These are phyloP conservation scores for Drosophila nannoptera DNA, from an alignment of 1,140 invertebrate genomes.

Conservation along the genomic window DNA sequence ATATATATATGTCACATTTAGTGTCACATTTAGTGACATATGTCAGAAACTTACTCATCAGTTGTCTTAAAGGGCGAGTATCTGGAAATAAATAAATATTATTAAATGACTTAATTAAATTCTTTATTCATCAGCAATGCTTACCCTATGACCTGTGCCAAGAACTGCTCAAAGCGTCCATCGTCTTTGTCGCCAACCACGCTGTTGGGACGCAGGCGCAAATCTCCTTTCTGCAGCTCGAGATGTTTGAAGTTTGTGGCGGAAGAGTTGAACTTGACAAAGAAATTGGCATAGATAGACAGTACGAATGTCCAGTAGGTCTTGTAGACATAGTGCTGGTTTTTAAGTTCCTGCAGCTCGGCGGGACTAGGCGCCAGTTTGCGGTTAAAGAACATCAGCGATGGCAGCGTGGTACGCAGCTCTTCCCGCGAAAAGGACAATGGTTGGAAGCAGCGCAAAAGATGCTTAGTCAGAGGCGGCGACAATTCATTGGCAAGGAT, in stretches of 20 bases:
- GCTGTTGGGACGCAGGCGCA: slow-evolving; percentile 60
- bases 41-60: slow-evolving; percentile 67
- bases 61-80: slow-evolving; percentile 72
- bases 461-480: slow-evolving; percentile 62
- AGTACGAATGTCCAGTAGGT: slow-evolving; percentile 77
- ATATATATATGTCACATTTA: too few relatives aligned
- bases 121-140: background rate
- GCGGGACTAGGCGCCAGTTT: slow-evolving; percentile 70
- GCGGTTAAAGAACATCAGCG: slow-evolving; percentile 75
- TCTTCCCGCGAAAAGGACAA: slow-evolving; percentile 71
- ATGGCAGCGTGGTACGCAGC: slow-evolving; percentile 69
- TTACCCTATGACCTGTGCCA: slow-evolving; percentile 72
- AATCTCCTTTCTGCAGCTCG: slow-evolving; percentile 67
- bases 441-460: slow-evolving; percentile 73
- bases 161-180: slow-evolving; percentile 70
- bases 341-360: slow-evolving; percentile 66
- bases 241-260: slow-evolving; percentile 60
- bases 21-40: background rate
- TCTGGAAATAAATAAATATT: slow-evolving; percentile 31
- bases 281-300: slow-evolving; percentile 76
- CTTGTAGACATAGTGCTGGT: slow-evolving; percentile 77
- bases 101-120: background rate
- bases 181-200: slow-evolving; percentile 70
- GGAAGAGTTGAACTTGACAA: slow-evolving; percentile 68
- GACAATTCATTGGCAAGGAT: slow-evolving; percentile 74